Percentiles rank a stretch among this genome's conserved stretches.
phyloP scores from a whole-genome alignment of 2,888 invertebrate species.

The Caenorhabditis macrosperma region DNA sequence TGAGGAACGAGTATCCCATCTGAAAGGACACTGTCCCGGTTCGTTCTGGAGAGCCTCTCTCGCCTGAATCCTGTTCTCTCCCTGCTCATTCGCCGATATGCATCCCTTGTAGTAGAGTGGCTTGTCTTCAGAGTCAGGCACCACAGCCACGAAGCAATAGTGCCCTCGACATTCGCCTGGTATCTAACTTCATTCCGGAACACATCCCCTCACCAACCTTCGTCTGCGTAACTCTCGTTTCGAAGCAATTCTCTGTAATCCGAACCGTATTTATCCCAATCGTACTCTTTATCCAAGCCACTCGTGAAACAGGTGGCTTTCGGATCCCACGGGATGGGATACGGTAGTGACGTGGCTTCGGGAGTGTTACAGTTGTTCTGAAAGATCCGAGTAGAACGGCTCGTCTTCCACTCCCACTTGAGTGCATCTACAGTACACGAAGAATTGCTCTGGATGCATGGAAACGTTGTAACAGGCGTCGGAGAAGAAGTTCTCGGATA shows the following conservation, averaged over 20 bases:
- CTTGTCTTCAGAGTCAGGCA: too few relatives aligned
- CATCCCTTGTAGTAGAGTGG: conserved; percentile 25
- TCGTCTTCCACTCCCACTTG: background rate
- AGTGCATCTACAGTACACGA: conserved; percentile 17
- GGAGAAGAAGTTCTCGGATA: conserved; percentile 5
- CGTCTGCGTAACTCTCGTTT: conserved; percentile 12
- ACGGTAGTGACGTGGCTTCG: conserved; percentile 12
- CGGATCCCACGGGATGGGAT: conserved; percentile 13
- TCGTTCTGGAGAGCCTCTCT: too few relatives aligned
- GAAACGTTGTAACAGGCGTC: conserved; percentile 17
- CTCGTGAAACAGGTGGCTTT: conserved; percentile 14
- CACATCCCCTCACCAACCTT: background rate
- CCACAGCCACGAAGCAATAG: conserved; percentile 7
- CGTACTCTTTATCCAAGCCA: conserved; percentile 1
- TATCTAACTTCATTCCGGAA: background rate
- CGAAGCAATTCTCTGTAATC: background rate
- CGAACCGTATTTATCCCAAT: background rate
- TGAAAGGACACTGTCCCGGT: background rate
- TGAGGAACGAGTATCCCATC: conserved; percentile 22
- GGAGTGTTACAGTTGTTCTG: conserved; percentile 33
- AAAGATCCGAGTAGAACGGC: background rate
- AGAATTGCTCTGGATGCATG: conserved; percentile 10
- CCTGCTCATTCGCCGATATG: conserved; percentile 21
- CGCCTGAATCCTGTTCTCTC: conserved; percentile 5
- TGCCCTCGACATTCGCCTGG: conserved; percentile 22